A percentile compares a stretch with the other conserved stretches of the same genome.
These are phyloP conservation scores for Pica pica DNA, from an alignment of 2,113 vertebrate genomes.

Conservation along the genomic window DNA sequence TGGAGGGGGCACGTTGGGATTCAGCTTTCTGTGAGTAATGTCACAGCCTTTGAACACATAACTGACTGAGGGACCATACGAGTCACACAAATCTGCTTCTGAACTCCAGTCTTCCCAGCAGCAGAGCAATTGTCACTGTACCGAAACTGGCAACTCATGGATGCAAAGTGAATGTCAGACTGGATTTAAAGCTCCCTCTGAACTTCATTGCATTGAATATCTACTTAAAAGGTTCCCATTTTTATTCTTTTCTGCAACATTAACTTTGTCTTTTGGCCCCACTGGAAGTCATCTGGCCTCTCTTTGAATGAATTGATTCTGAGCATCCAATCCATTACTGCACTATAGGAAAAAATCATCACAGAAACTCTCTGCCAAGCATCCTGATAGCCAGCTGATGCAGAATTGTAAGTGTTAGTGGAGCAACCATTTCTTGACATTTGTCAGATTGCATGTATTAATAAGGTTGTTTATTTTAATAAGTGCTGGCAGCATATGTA, in stretches of 20 bases:
- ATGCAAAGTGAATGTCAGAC: background rate
- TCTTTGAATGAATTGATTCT: background rate
- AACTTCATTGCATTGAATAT: background rate
- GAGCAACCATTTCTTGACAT: background rate
- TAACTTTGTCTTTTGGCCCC: background rate
- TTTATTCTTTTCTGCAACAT: conserved; percentile 15
- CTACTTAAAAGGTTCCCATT: background rate
- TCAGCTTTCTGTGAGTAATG: background rate
- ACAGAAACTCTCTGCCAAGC: background rate
- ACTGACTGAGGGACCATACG: fast-evolving
- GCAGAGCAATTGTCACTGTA: background rate
- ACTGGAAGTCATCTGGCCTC: background rate
- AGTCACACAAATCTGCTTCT: background rate
- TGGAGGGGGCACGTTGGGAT: background rate
- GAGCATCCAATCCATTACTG: background rate
- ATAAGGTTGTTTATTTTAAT: background rate
- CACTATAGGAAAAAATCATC: background rate
- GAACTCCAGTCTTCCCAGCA: background rate
- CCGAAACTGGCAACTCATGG: background rate
- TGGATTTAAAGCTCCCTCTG: background rate
- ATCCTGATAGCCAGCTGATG: background rate
- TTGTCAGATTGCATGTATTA: background rate
- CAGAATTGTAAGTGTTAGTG: background rate
- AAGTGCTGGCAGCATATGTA: background rate
- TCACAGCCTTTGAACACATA: fast-evolving